Evolutionary conservation across 2,113 vertebrate species (phyloP), one percentile per base, ranked within the genome.

Genomic region (Chinchilla lanigera): DNA sequence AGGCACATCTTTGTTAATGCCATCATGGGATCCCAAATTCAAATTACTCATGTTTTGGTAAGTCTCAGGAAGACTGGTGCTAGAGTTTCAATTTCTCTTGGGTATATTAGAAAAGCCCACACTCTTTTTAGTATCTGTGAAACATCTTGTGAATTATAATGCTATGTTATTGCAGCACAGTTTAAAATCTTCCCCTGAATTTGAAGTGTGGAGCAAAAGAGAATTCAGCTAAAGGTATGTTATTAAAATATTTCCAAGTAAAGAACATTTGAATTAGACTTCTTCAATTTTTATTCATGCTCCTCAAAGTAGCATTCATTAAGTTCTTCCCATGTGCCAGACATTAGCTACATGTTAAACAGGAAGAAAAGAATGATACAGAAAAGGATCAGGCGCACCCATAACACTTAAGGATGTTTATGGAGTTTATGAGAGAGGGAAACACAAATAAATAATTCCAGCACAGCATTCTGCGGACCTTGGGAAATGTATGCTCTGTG

Each of bases 1-100:
- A 93, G 44, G 96, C 96, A 96, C 95, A 82, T 93, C 35, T 83
- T 98, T 95, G 52, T 96, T 95, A 96, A 83, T 92, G 28, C 58
- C 38, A 81, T 81, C 89, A 83, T 85, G 95, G 95, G 41, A 47
- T 60, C 75, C 2, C 35, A 89, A 78, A 60, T 30, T 97, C 86
- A 86, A 58, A 75, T 95, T 83, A 71, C 30, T 35, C 80, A 28
- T 94, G 35, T 95, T 96, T 93, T 58, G 83, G 85, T 94, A 92
- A 96, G 33, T 61, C 65, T 96, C 78, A 63, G 75, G 30, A 94
- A 97, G 80, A 73, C 52, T 95, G 63, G 54, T 26, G 19, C 60
- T 89, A 91, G 50, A 71, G 61, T 95, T 94, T 86, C 81, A 75
- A 22, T 93, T 96, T 97, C 82, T 47, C 61, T 83, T 69, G 93